Base-by-base conservation (phyloP, 2,888 invertebrate genomes). In the Pocota personata region DNA sequence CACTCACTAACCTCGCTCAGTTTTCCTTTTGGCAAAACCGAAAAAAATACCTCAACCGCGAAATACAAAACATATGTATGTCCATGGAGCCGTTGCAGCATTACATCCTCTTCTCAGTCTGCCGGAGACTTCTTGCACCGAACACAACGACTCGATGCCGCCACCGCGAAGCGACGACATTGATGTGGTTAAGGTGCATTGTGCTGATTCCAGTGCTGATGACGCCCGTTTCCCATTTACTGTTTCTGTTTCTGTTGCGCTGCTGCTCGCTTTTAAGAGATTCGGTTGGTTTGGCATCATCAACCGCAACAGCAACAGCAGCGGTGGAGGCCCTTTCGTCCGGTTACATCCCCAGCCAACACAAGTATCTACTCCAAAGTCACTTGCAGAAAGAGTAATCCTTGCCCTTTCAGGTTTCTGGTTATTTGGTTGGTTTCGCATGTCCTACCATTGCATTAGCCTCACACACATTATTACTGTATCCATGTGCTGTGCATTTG, bases 161-260 rank as follows among this genome's bases (percentile, higher is more conserved):
- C 37, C 32, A 4, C 50, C 71, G 84, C 84, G 71, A 78, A 76
- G 71, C 66, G 82, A 86, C 82, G 76, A 86, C 82, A 76, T 86
- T 82, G 80, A 86, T 76, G 86, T 86, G 86, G 86, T 86, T 86
- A 72, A 86, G 86, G 86, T 86, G 82, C 86, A 86, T 86, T 77
- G 86, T 82, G 86, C 82, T 84, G 83, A 73, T 78, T 78, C 72
- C 78, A 55, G 40, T 83, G 57, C 62, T 48, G 76, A 86, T 82
- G 82, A 86, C 76, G 86, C 82, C 76, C 71, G 67, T 52, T 82
- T 76, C 86, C 86, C 60, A 72, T 82, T 80, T 77, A 71, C 82
- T 67, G 62, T 48, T 75, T 62, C 66, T 52, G 35, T 52, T 50
- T 66, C 30, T 43, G 50, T 35, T 67, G 40, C 40, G 2, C 55